Evolutionary conservation across 1,140 invertebrate species (phyloP).

Genomic region (Pollicipes pollicipes): DNA sequence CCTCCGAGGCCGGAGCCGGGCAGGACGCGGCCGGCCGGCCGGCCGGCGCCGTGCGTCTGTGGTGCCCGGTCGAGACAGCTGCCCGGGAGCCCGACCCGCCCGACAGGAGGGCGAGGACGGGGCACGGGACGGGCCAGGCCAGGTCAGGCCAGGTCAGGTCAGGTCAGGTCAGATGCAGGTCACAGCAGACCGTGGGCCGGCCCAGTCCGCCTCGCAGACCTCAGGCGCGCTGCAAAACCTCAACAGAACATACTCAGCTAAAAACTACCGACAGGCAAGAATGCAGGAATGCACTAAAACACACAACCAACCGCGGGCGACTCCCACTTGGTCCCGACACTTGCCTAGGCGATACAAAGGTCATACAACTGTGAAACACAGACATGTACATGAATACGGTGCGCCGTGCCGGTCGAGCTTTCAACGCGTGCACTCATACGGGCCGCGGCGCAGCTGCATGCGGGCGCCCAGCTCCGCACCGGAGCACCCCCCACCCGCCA

Average conservation of each 20-base stretch:
- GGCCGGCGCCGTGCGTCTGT: too few relatives aligned
- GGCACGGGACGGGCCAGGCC: too few relatives aligned
- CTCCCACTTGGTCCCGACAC: background rate
- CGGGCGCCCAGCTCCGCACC: background rate
- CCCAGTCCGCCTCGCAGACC: background rate
- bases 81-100: background rate
- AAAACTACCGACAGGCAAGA: constrained; percentile 9
- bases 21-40: too few relatives aligned
- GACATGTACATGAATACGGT: background rate
- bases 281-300: constrained; percentile 3
- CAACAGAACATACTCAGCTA: constrained; percentile 8
- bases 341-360: background rate
- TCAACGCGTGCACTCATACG: background rate
- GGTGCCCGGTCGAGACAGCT: too few relatives aligned
- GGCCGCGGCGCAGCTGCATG: background rate
- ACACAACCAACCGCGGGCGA: background rate
- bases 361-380: background rate
- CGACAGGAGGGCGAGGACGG: too few relatives aligned
- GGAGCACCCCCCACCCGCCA: too few relatives aligned
- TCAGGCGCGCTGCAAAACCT: background rate
- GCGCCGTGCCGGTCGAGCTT: background rate
- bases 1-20: too few relatives aligned
- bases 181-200: background rate
- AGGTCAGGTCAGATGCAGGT: background rate
- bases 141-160: background rate